These are phyloP conservation scores for Leptopilina syphax DNA, from an alignment of 2,888 invertebrate genomes.

Conservation along the genomic window DNA sequence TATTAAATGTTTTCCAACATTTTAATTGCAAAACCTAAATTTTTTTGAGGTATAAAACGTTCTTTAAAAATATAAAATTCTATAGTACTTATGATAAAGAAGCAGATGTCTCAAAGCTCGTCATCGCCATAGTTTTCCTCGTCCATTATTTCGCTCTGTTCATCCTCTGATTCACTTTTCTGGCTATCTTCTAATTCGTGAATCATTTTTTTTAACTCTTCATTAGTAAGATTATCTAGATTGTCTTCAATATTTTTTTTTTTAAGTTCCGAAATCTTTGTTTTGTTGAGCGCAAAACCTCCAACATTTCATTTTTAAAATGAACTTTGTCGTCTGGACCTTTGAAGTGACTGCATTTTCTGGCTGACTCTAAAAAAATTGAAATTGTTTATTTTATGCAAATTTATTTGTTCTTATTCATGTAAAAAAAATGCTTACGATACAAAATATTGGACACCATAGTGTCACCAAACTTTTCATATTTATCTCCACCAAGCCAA, in stretches of 20 bases:
- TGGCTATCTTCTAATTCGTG: no score
- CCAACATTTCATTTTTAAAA: conserved; percentile 21
- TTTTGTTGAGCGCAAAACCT: conserved; percentile 14
- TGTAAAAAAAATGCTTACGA: conserved; percentile 8
- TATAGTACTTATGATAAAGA: no score
- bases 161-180: no score
- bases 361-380: conserved; percentile 16
- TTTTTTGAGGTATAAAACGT: no score
- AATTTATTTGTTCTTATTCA: not conserved
- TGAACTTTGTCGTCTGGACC: conserved; percentile 1
- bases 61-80: no score
- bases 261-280: not conserved
- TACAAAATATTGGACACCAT: conserved; percentile 32
- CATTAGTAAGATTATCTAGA: no score
- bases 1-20: no score
- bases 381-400: not conserved
- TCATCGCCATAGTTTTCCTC: no score
- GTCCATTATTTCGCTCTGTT: no score
- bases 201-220: no score
- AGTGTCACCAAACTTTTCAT: conserved; percentile 27
- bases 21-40: no score
- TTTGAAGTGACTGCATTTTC: conserved; percentile 16
- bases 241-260: conserved; percentile 19
- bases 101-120: no score
- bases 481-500: conserved; percentile 4